Conservation (phyloP, 2,113 vertebrate genomes). For the Deroptyus accipitrinus region DNA sequence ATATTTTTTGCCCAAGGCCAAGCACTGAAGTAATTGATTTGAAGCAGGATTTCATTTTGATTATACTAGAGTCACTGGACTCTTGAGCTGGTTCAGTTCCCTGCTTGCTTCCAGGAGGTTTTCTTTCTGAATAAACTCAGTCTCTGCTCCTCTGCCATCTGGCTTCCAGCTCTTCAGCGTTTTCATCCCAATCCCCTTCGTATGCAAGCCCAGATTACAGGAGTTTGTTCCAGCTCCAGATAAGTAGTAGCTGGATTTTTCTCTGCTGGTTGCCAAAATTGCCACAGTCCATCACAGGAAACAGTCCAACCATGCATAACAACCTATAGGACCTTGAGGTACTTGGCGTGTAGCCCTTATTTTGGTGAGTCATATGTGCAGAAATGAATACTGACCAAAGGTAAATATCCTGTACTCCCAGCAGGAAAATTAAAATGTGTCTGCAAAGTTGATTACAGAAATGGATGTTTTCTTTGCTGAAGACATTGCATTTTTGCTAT, state of each 20-base stretch:
- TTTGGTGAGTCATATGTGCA: not conserved
- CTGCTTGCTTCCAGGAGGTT: not conserved
- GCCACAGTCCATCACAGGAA: not conserved
- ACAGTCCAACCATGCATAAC: not conserved
- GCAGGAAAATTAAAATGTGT: not conserved
- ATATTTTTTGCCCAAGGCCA: not conserved
- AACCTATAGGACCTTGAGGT: not conserved
- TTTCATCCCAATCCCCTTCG: conserved; percentile 5
- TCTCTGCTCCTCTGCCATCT: not conserved
- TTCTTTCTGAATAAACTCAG: not conserved
- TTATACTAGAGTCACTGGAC: not conserved
- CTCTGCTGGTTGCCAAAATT: not conserved
- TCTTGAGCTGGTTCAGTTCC: not conserved
- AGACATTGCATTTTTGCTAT: not conserved
- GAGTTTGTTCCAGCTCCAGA: conserved; percentile 19
- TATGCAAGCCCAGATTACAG: not conserved
- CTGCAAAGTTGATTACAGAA: not conserved
- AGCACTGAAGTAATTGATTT: not conserved
- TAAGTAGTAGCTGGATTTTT: conserved; percentile 28
- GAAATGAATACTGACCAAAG: not conserved
- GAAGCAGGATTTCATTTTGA: not conserved
- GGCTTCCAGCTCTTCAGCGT: not conserved
- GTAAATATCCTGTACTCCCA: not conserved
- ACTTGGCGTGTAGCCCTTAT: not conserved
- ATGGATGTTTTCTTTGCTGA: not conserved